Evolutionary conservation across 2,797 vertebrate species (phyloP), one percentile per base, ranked within the genome.

Genomic region (Enteromius treurensis): DNA sequence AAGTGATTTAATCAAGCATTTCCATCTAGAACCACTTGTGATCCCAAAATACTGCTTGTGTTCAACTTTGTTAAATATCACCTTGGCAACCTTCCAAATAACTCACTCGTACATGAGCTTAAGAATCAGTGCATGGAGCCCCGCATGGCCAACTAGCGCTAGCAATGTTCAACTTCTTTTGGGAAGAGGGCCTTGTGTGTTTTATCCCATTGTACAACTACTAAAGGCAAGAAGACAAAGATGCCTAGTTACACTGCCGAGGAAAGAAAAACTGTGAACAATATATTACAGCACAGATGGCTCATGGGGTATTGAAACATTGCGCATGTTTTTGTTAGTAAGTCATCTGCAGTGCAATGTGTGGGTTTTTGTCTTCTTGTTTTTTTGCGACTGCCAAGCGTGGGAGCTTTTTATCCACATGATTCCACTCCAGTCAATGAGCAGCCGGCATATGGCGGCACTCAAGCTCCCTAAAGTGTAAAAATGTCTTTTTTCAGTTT

Each of bases 361-460:
- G 47, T 76, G 60, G 60, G 47, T 82, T 82, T 80, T 82, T 76
- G 58, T 58, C 62, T 45, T 21, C 45, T 80, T 60, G 69, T 32
- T 64, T 81, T 34, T 76, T 68, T 69, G 26, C 3, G 37, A 45
- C 73, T 69, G 73, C 49, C 81, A 83, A 83, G 49, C 4, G 74
- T 32, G 68, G 40, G 37, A 77, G 74, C 73, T 69, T 83, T 83
- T 83, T 32, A 83, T 77, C 81, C 74, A 45, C 74, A 77, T 60
- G 65, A 83, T 68, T 83, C 65, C 81, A 69, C 74, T 77, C 73
- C 51, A 83, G 73, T 83, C 73, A 76, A 82, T 82, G 80, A 82
- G 80, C 32, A 77, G 64, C 64, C 81, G 26, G 60, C 81, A 83
- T 77, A 77, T 83, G 81, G 62, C 51, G 4, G 64, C 74, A 77